A percentile compares a stretch with the other conserved stretches of the same genome.
Conservation (phyloP, 2,888 invertebrate species). For the Xylophagus ater region DNA sequence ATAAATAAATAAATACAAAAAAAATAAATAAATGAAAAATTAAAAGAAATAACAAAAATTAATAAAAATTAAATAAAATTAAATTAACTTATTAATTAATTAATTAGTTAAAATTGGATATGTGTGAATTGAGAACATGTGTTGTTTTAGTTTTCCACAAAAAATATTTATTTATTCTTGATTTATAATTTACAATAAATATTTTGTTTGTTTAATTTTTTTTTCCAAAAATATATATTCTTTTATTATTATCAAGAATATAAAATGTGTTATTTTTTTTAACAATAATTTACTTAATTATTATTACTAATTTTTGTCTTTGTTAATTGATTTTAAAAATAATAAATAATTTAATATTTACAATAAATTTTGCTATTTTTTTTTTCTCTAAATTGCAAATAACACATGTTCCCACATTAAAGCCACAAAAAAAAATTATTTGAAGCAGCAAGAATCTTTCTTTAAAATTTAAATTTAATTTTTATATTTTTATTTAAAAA, state of each 20-base stretch:
- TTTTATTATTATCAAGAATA: too few relatives aligned
- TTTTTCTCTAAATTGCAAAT: slow-evolving; percentile 4
- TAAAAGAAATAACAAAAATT: slow-evolving; percentile 4
- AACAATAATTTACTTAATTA: too few relatives aligned
- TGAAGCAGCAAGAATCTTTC: too few relatives aligned
- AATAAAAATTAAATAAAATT: slow-evolving; percentile 1
- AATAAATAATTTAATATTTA: slow-evolving; percentile 10
- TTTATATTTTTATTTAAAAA: too few relatives aligned
- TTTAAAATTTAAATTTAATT: too few relatives aligned
- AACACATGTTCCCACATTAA: slow-evolving; percentile 19
- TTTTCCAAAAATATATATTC: too few relatives aligned
- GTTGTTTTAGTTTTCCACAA: slow-evolving; percentile 14
- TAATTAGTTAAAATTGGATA: slow-evolving; percentile 1
- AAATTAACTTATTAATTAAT: too few relatives aligned
- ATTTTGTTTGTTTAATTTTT: too few relatives aligned
- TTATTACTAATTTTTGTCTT: too few relatives aligned
- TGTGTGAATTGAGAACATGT: slow-evolving; percentile 17
- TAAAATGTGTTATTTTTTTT: too few relatives aligned
- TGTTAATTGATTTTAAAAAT: neutral
- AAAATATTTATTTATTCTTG: slow-evolving; percentile 12
- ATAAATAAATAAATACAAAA: slow-evolving; percentile 9
- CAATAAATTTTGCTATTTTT: slow-evolving; percentile 10
- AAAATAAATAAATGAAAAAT: slow-evolving; percentile 5
- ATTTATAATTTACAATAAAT: slow-evolving; percentile 4
- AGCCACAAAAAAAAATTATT: too few relatives aligned